Percentiles rank a stretch among this genome's conserved stretches.
Conservation (phyloP, 2,113 vertebrate species). For the Balaenoptera acutorostrata region DNA sequence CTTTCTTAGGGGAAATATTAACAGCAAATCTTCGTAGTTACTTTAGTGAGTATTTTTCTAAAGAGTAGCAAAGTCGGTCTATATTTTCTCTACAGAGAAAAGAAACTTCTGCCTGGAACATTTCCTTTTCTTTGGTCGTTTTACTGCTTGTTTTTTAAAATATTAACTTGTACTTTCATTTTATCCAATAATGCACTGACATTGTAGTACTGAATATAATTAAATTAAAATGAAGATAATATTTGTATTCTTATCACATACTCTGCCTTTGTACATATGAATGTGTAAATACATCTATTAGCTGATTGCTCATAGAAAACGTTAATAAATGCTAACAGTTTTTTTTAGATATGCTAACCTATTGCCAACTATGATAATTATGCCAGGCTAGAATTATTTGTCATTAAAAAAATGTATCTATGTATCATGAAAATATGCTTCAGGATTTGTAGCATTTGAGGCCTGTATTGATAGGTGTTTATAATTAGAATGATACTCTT, state of each 20-base stretch:
- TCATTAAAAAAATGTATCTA: neutral
- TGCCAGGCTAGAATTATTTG: neutral
- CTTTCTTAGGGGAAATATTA: neutral
- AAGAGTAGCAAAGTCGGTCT: neutral
- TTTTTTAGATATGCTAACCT: neutral
- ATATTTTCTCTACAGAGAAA: neutral
- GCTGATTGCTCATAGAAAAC: neutral
- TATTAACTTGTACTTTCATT: neutral
- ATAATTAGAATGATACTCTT: neutral
- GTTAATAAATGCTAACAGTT: neutral
- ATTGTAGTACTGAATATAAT: neutral
- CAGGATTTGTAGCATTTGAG: neutral
- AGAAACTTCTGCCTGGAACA: neutral
- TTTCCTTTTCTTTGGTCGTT: neutral
- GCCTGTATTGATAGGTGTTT: neutral
- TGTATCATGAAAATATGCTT: neutral
- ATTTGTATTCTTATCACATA: neutral
- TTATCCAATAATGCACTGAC: neutral
- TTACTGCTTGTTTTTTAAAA: neutral
- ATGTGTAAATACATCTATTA: neutral
- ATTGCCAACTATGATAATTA: neutral
- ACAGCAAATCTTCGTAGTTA: neutral
- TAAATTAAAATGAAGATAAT: neutral
- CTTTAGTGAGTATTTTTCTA: conserved; percentile 26
- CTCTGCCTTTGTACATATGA: neutral